Evolutionary conservation across 2,797 vertebrate species (phyloP).

Genomic region (Hylomyscus alleni): DNA sequence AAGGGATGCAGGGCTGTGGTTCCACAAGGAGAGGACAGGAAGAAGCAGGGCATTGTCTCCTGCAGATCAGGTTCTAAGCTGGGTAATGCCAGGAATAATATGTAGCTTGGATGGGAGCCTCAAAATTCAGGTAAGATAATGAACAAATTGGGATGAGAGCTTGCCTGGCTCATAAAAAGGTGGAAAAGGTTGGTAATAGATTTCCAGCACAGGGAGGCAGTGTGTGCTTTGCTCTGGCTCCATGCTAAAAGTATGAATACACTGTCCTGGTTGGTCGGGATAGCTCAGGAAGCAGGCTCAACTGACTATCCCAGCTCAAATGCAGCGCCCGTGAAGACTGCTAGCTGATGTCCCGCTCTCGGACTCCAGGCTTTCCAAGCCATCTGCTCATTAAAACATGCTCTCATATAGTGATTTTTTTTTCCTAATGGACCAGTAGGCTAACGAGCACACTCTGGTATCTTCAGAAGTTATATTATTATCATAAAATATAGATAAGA

Average conservation of each 20-base stretch:
- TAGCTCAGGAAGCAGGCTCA: neutral
- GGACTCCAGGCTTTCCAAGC: neutral
- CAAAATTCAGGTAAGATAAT: neutral
- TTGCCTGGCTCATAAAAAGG: neutral
- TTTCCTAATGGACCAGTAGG: constrained; percentile 24
- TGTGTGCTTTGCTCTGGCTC: neutral
- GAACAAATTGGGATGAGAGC: neutral
- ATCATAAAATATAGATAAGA: constrained; percentile 25
- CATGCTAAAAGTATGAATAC: neutral
- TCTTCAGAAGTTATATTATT: neutral
- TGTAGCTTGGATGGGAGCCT: neutral
- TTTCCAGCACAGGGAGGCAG: neutral
- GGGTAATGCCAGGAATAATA: neutral
- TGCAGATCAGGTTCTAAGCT: neutral
- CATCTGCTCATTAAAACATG: constrained; percentile 37
- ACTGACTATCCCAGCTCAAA: neutral
- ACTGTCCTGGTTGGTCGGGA: neutral
- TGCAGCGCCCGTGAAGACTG: neutral
- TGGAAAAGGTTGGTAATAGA: neutral
- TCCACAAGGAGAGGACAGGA: neutral
- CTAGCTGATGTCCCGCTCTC: constrained; percentile 12
- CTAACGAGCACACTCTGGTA: constrained; percentile 43
- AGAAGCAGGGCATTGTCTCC: neutral
- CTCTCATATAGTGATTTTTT: neutral
- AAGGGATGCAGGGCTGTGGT: neutral